These are phyloP conservation scores for Drosophila virilis DNA, from an alignment of 1,140 invertebrate genomes.

Conservation along the genomic window DNA sequence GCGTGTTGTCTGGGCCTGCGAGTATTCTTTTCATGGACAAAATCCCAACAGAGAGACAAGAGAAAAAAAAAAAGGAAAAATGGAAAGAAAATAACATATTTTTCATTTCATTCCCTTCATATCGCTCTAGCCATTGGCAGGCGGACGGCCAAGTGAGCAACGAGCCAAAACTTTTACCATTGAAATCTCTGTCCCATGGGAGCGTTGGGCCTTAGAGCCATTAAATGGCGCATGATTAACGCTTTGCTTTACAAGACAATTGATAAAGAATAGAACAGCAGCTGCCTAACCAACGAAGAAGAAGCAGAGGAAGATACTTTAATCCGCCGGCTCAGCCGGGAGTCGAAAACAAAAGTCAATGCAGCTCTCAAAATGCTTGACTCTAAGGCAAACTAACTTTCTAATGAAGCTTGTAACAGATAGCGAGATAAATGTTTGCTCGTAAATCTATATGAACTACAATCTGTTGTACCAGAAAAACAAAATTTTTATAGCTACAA, in stretches of 20 bases:
- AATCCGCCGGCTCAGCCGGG: background rate
- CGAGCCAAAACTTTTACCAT: constrained; percentile 66
- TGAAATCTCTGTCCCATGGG: constrained; percentile 72
- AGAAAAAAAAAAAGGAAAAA: background rate
- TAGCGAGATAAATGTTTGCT: constrained; percentile 20
- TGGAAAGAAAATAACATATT: constrained; percentile 42
- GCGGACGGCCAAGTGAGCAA: constrained; percentile 29
- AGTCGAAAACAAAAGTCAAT: constrained; percentile 14
- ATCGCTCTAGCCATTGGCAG: constrained; percentile 49
- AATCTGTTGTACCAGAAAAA: background rate
- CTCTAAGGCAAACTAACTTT: constrained; percentile 13
- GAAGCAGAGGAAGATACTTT: background rate
- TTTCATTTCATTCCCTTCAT: constrained; percentile 70
- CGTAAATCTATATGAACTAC: constrained; percentile 24
- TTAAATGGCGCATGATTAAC: constrained; percentile 81
- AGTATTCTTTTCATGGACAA: constrained; percentile 31
- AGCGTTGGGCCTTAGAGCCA: constrained; percentile 58
- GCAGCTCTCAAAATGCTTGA: constrained; percentile 11
- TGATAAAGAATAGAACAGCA: constrained; percentile 63
- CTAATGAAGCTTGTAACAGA: constrained; percentile 20
- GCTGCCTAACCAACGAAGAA: constrained; percentile 15
- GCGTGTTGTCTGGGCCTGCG: constrained; percentile 44
- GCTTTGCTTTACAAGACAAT: constrained; percentile 74
- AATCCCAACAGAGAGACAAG: constrained; percentile 10
- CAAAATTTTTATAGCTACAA: background rate